A percentile compares a stretch with the other conserved stretches of the same genome.
phyloP scores from a whole-genome alignment of 2,888 invertebrate genomes.

The Trachelus tabidus region DNA sequence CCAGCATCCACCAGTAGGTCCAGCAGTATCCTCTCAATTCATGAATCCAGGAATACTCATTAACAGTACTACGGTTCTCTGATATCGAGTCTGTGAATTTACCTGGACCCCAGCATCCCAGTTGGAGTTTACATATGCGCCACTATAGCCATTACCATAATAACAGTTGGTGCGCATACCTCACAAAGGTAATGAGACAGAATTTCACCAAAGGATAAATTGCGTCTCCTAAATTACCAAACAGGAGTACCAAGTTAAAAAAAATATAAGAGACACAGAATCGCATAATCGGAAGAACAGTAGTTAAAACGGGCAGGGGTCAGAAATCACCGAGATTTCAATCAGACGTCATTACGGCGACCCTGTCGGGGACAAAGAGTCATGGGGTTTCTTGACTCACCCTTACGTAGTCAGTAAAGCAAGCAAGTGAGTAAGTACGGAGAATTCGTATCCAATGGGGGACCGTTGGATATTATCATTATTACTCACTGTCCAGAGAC shows the following conservation, averaged over 20 bases:
- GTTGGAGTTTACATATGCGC: neutral
- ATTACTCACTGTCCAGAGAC: constrained; percentile 42
- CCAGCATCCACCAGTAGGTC: neutral
- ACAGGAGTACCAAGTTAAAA: neutral
- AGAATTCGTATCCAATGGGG: constrained; percentile 9
- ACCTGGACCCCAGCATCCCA: neutral
- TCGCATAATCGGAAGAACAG: neutral
- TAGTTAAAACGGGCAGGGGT: neutral
- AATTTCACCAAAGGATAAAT: neutral
- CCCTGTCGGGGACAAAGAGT: constrained; percentile 30
- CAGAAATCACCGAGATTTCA: constrained; percentile 52
- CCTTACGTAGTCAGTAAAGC: constrained; percentile 12
- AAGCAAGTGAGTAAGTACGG: constrained; percentile 28
- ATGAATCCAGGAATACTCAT: neutral
- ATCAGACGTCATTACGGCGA: constrained; percentile 48
- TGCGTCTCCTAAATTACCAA: neutral
- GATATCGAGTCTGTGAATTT: neutral
- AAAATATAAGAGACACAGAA: neutral
- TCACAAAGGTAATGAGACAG: neutral
- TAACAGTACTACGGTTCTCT: neutral
- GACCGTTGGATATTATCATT: constrained; percentile 37
- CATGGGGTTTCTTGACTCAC: constrained; percentile 23
- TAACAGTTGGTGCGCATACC: neutral
- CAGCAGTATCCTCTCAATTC: neutral
- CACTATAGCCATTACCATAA: neutral